A percentile compares a stretch with the other conserved stretches of the same genome.
Conservation (phyloP, 2,113 vertebrate genomes). For the Ptilonorhynchus violaceus region DNA sequence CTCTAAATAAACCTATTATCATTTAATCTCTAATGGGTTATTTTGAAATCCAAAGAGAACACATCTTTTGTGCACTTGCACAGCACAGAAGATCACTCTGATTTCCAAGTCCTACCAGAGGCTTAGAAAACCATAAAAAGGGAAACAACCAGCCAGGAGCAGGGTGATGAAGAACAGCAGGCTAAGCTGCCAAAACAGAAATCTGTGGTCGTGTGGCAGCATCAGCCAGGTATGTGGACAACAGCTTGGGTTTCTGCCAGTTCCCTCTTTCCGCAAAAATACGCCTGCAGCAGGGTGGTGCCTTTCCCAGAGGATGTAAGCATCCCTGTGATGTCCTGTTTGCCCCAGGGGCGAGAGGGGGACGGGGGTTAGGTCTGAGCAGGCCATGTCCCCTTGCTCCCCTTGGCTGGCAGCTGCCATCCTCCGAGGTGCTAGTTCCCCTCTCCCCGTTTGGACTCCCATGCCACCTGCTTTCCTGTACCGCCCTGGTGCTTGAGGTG, state of each 20-base stretch:
- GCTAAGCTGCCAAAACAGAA: background rate
- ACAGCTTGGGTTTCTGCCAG: background rate
- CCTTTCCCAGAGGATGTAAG: background rate
- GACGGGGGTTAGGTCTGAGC: background rate
- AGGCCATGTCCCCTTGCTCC: fast-evolving
- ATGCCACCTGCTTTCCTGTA: background rate
- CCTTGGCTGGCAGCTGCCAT: background rate
- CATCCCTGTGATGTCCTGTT: background rate
- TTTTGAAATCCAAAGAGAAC: slow-evolving; percentile 6
- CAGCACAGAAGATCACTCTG: background rate
- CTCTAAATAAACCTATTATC: slow-evolving; percentile 56
- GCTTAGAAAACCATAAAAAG: background rate
- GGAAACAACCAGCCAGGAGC: background rate
- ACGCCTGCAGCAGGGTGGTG: background rate
- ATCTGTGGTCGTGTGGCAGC: background rate
- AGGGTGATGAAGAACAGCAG: background rate
- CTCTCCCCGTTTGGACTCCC: background rate
- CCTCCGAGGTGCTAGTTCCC: background rate
- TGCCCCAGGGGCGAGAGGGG: fast-evolving
- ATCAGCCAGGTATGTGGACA: fast-evolving
- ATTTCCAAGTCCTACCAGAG: background rate
- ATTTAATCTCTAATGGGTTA: slow-evolving; percentile 40
- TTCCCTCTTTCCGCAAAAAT: background rate
- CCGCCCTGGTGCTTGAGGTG: background rate
- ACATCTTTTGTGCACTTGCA: background rate